Evolutionary conservation across 2,113 vertebrate species (phyloP), one percentile per base, ranked within the genome.

Genomic region (Danionella cerebrum): DNA sequence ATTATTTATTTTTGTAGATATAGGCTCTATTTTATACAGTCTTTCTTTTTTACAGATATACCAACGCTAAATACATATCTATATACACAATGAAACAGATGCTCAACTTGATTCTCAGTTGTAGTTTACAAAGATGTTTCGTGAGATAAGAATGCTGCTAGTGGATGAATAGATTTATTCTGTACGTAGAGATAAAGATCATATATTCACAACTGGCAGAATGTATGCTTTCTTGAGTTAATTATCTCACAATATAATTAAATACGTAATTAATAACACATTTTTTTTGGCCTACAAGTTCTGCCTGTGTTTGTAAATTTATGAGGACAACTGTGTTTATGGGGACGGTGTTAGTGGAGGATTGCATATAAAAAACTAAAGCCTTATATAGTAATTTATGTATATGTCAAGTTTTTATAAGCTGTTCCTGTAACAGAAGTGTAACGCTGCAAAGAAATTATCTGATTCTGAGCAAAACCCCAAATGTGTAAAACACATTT

Each of bases 1-100:
- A 75, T 88, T 87, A 83, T 88, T 89, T 85, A 88, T 89, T 87
- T 89, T 87, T 87, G 84, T 88, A 87, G 80, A 78, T 80, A 83
- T 86, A 83, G 24, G 58, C 82, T n/a, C n/a, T 87, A 85, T 86
- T 76, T 86, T 84, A 83, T 78, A 80, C 82, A 80, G 80, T 83
- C 81, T 83, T 87, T 72, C n/a, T n/a, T 78, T 82, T 65, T 84
- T 65, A 75, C 66, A 83, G 75, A 78, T 78, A 71, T 79, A 74
- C 78, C 81, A 78, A 35, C 21, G 64, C 31, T 36, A 22, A 14
- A 31, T 41, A 73, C 25, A 41, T 44, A 58, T 29, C 58, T 66
- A 70, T 36, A 72, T 79, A 80, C 75, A 81, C 73, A 83, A 47
- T 6, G 1, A 24, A 0, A 47, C 1, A 24, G 1, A 24, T 48